A percentile compares a stretch with the other conserved stretches of the same genome.
phyloP scores from a whole-genome alignment of 2,888 invertebrate genomes.

The Acanthopleura granulata region DNA sequence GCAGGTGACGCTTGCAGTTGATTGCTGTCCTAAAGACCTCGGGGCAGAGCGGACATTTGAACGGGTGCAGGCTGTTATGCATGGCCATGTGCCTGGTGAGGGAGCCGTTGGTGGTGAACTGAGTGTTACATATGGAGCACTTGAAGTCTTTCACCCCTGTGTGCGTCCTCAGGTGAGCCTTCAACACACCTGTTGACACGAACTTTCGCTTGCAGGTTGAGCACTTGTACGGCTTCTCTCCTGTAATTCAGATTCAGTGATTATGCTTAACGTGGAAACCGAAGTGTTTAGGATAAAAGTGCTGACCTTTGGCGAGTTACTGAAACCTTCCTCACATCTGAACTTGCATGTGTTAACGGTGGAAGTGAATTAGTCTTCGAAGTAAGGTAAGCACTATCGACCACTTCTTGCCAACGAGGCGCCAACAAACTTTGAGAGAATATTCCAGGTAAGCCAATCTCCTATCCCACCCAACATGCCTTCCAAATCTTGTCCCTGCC shows the following conservation, averaged over 20 bases:
- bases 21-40: constrained; percentile 50
- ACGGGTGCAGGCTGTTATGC: constrained; percentile 47
- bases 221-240: constrained; percentile 69
- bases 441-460: too few relatives aligned
- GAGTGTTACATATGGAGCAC: constrained; percentile 55
- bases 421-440: too few relatives aligned
- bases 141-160: constrained; percentile 53
- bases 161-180: constrained; percentile 63
- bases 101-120: constrained; percentile 63
- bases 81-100: constrained; percentile 62
- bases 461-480: too few relatives aligned
- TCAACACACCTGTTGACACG: constrained; percentile 57
- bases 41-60: constrained; percentile 54
- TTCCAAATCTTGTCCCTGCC: too few relatives aligned
- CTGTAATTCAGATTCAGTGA: constrained; percentile 38
- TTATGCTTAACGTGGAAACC: too few relatives aligned
- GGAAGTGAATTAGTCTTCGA: too few relatives aligned
- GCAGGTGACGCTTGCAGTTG: constrained; percentile 46
- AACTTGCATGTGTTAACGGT: too few relatives aligned
- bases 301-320: too few relatives aligned
- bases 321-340: too few relatives aligned
- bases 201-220: constrained; percentile 53
- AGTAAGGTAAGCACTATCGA: too few relatives aligned
- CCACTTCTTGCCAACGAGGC: too few relatives aligned
- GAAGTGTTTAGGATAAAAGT: too few relatives aligned